These are phyloP conservation scores for Rhingia rostrata DNA, from an alignment of 2,888 invertebrate genomes.

Conservation along the genomic window DNA sequence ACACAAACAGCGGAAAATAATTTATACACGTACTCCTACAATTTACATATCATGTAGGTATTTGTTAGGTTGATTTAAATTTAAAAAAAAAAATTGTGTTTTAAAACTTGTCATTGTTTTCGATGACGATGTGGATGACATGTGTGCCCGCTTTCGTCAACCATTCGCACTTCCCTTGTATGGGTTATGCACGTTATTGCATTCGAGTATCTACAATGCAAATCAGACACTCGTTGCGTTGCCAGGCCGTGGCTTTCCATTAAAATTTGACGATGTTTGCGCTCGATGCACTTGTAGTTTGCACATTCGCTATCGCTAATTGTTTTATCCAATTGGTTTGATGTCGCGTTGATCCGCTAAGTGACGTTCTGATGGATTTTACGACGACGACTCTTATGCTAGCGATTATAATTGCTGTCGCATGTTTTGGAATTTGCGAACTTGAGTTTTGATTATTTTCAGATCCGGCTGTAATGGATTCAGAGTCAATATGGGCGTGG, in stretches of 20 bases:
- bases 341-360: constrained; percentile 6
- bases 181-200: neutral
- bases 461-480: no score
- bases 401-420: no score
- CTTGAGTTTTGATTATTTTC: no score
- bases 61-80: neutral
- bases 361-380: neutral
- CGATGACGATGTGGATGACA: neutral
- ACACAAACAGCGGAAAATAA: neutral
- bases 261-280: neutral
- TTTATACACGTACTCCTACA: neutral
- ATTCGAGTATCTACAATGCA: neutral
- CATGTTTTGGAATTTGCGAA: no score
- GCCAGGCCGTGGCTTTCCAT: neutral
- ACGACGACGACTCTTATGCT: no score
- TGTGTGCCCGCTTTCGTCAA: neutral
- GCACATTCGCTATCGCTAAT: neutral
- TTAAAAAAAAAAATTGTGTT: no score
- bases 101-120: no score
- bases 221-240: neutral
- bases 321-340: neutral
- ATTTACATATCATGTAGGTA: neutral
- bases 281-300: neutral
- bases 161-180: neutral
- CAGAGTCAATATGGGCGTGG: no score